phyloP scores from a whole-genome alignment of 2,113 vertebrate genomes.

The Caracal caracal region DNA sequence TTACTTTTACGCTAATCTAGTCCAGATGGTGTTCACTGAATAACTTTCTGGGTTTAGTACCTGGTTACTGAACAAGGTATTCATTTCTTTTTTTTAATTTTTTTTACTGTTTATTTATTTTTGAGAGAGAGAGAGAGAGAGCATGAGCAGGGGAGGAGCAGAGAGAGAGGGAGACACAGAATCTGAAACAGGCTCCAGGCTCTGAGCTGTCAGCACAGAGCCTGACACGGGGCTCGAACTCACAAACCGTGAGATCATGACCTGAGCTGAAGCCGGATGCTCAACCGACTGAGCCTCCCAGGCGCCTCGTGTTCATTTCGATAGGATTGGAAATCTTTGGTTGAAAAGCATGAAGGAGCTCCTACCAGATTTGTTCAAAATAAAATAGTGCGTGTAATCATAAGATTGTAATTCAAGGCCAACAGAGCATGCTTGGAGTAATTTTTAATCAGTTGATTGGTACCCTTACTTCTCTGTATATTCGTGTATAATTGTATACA shows the following conservation, averaged over 20 bases:
- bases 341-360: neutral
- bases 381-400: neutral
- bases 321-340: neutral
- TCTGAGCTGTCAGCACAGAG: too few relatives aligned
- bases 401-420: neutral
- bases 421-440: neutral
- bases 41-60: neutral
- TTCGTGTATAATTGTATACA: neutral
- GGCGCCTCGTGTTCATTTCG: neutral
- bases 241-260: too few relatives aligned
- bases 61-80: neutral
- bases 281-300: too few relatives aligned
- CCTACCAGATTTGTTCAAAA: neutral
- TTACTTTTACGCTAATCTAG: constrained; percentile 33
- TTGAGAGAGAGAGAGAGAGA: too few relatives aligned
- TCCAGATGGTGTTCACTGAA: neutral
- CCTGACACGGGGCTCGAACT: too few relatives aligned
- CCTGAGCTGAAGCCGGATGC: too few relatives aligned
- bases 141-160: too few relatives aligned
- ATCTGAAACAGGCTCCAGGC: too few relatives aligned
- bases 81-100: neutral
- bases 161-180: too few relatives aligned
- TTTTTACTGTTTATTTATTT: too few relatives aligned
- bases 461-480: neutral
- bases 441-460: neutral